These are phyloP conservation scores for Eriosoma lanigerum DNA, from an alignment of 1,140 invertebrate species.

Conservation along the genomic window DNA sequence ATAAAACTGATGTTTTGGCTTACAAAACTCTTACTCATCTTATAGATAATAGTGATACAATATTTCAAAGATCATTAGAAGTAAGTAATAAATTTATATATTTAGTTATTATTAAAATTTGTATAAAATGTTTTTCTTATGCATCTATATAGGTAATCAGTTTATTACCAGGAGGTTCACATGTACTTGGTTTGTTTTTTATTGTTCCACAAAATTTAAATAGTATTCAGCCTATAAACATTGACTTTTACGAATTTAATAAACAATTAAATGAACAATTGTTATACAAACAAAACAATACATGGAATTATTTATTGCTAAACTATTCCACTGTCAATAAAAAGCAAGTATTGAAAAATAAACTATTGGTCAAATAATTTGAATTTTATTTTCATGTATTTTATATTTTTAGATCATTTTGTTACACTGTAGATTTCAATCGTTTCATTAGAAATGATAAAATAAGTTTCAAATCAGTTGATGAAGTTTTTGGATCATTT, in stretches of 20 bases:
- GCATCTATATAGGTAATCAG: neutral
- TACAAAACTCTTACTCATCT: conserved; percentile 10
- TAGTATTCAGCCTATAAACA: conserved; percentile 14
- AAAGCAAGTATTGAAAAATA: conserved; percentile 14
- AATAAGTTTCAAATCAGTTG: conserved; percentile 13
- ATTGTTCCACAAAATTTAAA: conserved; percentile 37
- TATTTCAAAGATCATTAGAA: conserved; percentile 32
- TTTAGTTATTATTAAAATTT: neutral
- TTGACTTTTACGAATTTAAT: conserved; percentile 32
- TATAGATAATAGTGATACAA: neutral
- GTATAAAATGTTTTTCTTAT: neutral
- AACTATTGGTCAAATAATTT: too few relatives aligned
- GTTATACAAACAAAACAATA: conserved; percentile 14
- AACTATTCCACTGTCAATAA: conserved; percentile 36
- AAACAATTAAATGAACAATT: conserved; percentile 16
- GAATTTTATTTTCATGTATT: neutral
- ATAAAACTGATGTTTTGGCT: neutral
- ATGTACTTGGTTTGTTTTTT: conserved; percentile 44
- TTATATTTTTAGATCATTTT: conserved; percentile 24
- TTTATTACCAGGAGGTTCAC: conserved; percentile 44
- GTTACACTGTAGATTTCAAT: conserved; percentile 39
- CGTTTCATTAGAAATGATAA: neutral
- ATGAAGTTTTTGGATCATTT: neutral
- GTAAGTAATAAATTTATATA: conserved; percentile 13
- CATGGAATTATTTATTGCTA: conserved; percentile 35